phyloP scores from a whole-genome alignment of 2,113 vertebrate genomes.

The Miniopterus natalensis region DNA sequence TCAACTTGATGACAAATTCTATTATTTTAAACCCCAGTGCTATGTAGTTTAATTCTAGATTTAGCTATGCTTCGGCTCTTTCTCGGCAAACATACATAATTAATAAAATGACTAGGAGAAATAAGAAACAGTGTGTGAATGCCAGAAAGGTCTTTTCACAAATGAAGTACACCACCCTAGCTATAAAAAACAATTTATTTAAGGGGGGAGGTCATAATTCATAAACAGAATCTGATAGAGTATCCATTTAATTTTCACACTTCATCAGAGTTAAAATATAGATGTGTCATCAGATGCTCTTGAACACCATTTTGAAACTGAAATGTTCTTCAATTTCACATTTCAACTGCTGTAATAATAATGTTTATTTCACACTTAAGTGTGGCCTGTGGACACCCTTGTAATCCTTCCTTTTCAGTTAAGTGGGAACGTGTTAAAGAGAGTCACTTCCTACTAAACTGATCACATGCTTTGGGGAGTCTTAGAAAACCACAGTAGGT shows the following conservation, averaged over 20 bases:
- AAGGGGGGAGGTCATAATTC: not conserved
- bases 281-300: not conserved
- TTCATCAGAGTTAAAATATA: conserved; percentile 29
- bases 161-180: not conserved
- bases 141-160: conserved; percentile 17
- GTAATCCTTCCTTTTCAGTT: conserved; percentile 11
- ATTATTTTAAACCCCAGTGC: conserved; percentile 17
- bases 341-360: not conserved
- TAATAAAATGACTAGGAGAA: conserved; percentile 47
- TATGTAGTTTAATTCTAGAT: not conserved
- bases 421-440: not conserved
- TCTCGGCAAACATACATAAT: not conserved
- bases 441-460: not conserved
- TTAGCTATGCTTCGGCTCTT: not conserved
- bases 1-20: conserved; percentile 34
- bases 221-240: not conserved
- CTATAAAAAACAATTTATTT: not conserved
- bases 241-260: conserved; percentile 56
- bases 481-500: not conserved
- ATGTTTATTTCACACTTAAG: not conserved
- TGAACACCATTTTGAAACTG: not conserved
- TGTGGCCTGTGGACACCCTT: not conserved
- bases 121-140: not conserved
- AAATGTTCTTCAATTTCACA: conserved; percentile 33
- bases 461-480: not conserved